Evolutionary conservation across 2,888 invertebrate genomes (phyloP).

Genomic region (Diadegma fenestrale): DNA sequence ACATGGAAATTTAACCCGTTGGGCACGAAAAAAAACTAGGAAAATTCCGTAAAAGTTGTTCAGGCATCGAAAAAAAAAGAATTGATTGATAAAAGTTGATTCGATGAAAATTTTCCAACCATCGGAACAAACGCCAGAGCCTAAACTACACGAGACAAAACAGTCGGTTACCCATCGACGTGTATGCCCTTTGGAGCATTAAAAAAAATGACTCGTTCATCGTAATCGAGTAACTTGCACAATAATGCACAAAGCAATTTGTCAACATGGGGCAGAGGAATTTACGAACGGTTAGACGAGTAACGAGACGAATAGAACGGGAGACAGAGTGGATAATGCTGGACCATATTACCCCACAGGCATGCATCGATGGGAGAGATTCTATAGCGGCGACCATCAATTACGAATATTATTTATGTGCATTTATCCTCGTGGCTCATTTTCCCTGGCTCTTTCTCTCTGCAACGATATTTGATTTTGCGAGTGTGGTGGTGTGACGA

Average conservation of each 20-base stretch:
- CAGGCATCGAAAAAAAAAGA: neutral
- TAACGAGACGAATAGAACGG: constrained; percentile 5
- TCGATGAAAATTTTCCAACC: neutral
- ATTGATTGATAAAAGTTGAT: neutral
- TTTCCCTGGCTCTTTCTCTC: neutral
- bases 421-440: constrained; percentile 17
- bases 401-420: constrained; percentile 47
- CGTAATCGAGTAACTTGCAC: neutral
- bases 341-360: constrained; percentile 6
- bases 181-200: neutral
- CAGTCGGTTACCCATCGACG: neutral
- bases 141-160: neutral
- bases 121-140: neutral
- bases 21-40: neutral
- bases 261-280: neutral
- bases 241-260: neutral
- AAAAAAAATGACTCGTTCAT: neutral
- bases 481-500: constrained; percentile 4
- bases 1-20: neutral
- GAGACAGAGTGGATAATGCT: neutral
- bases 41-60: no score
- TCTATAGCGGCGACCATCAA: constrained; percentile 10
- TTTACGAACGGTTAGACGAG: neutral
- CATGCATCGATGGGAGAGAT: neutral
- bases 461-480: constrained; percentile 36